These are phyloP conservation scores for Steinernema scapterisci DNA, from an alignment of 2,888 invertebrate genomes.

Conservation along the genomic window DNA sequence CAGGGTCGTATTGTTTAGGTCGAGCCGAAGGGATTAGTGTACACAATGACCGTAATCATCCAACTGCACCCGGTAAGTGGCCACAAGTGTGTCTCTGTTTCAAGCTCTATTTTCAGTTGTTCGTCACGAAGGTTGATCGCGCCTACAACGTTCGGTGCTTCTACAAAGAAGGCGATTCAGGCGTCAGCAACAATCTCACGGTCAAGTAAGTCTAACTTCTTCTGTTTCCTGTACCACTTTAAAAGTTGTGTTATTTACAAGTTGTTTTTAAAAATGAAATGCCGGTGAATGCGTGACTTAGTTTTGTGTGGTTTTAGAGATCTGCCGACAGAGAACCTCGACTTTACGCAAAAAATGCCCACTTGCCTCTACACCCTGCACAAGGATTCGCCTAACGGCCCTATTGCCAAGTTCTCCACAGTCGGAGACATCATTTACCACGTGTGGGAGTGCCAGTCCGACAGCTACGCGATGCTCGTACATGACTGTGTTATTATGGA, in stretches of 20 bases:
- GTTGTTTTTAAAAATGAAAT: too few species aligned
- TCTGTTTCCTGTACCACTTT: too few species aligned
- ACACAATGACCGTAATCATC: slow-evolving; percentile 64
- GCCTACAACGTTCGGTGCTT: slow-evolving; percentile 65
- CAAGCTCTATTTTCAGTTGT: slow-evolving; percentile 41
- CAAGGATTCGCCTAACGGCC: slow-evolving; percentile 62
- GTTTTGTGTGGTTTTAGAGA: too few species aligned
- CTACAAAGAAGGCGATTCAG: slow-evolving; percentile 62
- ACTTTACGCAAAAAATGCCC: slow-evolving; percentile 51
- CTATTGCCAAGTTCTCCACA: slow-evolving; percentile 52
- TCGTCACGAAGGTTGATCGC: slow-evolving; percentile 59
- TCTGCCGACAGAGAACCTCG: slow-evolving; percentile 48
- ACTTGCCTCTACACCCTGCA: slow-evolving; percentile 61
- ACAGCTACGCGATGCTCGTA: slow-evolving; percentile 60
- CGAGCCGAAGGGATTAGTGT: slow-evolving; percentile 64
- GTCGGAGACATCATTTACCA: slow-evolving; percentile 64
- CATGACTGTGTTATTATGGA: slow-evolving; percentile 60
- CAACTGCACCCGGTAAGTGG: slow-evolving; percentile 62
- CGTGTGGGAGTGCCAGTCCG: slow-evolving; percentile 64
- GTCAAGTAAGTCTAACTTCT: slow-evolving; percentile 45
- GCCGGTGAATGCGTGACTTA: too few species aligned
- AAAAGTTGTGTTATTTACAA: too few species aligned
- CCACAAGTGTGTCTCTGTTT: background rate
- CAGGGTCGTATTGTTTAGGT: slow-evolving; percentile 43
- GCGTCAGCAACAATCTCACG: slow-evolving; percentile 52